A percentile compares a stretch with the other conserved stretches of the same genome.
phyloP scores from a whole-genome alignment of 1,140 invertebrate genomes.

The Tachypleus tridentatus region DNA sequence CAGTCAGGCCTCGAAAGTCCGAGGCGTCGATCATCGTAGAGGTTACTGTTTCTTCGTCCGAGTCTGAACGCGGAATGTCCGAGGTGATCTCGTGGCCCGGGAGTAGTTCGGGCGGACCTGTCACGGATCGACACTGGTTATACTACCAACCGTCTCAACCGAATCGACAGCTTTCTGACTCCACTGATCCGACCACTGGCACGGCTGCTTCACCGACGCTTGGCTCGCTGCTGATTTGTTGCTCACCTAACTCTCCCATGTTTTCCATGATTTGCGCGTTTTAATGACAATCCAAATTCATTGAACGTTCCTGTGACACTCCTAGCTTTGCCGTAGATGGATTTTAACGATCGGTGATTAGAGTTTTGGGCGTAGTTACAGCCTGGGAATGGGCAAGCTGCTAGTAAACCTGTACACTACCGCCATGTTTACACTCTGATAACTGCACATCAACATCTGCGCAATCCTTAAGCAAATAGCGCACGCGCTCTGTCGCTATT shows the following conservation, averaged over 20 bases:
- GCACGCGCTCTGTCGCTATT: not conserved
- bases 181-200: slow-evolving; percentile 14
- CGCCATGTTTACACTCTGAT: slow-evolving; percentile 29
- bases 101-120: slow-evolving; percentile 8
- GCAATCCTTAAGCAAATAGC: not conserved
- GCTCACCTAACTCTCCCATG: slow-evolving; percentile 37
- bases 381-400: slow-evolving; percentile 30
- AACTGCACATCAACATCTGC: slow-evolving; percentile 5
- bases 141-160: slow-evolving; percentile 1
- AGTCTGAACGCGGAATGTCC: not conserved
- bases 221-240: slow-evolving; percentile 30
- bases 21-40: slow-evolving; percentile 26
- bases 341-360: slow-evolving; percentile 12
- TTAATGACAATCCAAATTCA: slow-evolving; percentile 18
- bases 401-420: slow-evolving; percentile 26
- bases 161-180: slow-evolving; percentile 10
- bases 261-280: slow-evolving; percentile 32
- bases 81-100: slow-evolving; percentile 29
- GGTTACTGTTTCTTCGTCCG: not conserved
- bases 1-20: slow-evolving; percentile 26
- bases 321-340: slow-evolving; percentile 1
- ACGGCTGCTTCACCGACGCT: not conserved
- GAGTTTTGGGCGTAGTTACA: slow-evolving; percentile 26
- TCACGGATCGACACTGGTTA: slow-evolving; percentile 10
- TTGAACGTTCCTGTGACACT: slow-evolving; percentile 13